Conservation (phyloP, 1,140 invertebrate species). For the Trichogramma pretiosum region DNA sequence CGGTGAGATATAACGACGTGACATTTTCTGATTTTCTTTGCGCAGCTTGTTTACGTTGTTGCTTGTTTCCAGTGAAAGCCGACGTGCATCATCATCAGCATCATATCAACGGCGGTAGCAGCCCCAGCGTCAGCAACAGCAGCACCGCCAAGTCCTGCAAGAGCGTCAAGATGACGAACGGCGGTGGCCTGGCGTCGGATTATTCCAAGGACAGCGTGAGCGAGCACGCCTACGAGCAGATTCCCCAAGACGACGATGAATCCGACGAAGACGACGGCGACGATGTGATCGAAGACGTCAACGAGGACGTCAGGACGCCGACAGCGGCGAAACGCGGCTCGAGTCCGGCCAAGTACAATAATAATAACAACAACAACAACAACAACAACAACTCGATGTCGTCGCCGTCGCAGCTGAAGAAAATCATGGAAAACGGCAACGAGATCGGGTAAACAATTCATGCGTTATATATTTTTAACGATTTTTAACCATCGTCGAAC, state of each 20-base stretch:
- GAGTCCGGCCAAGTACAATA: too few relatives aligned
- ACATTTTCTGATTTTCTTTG: conserved; percentile 2
- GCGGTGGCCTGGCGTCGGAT: conserved; percentile 27
- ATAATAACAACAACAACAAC: too few relatives aligned
- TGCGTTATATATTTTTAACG: too few relatives aligned
- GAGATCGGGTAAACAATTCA: neutral
- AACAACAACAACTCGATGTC: too few relatives aligned
- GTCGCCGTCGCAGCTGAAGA: too few relatives aligned
- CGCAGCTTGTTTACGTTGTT: conserved; percentile 1
- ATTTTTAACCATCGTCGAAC: too few relatives aligned
- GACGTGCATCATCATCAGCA: conserved; percentile 41
- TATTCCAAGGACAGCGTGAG: conserved; percentile 32
- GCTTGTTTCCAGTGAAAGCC: conserved; percentile 39
- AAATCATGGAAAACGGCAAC: neutral
- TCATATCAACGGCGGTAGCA: neutral
- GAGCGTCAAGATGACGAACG: neutral
- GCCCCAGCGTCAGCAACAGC: neutral
- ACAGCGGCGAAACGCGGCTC: too few relatives aligned
- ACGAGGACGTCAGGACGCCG: too few relatives aligned
- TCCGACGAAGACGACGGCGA: too few relatives aligned
- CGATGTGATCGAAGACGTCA: too few relatives aligned
- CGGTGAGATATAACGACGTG: conserved; percentile 38
- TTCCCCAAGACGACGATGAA: conserved; percentile 33
- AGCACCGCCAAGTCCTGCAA: neutral
- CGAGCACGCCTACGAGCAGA: conserved; percentile 44